A percentile compares a stretch with the other conserved stretches of the same genome.
Evolutionary conservation across 2,113 vertebrate genomes (phyloP).

Genomic region (Perca schrenkii): DNA sequence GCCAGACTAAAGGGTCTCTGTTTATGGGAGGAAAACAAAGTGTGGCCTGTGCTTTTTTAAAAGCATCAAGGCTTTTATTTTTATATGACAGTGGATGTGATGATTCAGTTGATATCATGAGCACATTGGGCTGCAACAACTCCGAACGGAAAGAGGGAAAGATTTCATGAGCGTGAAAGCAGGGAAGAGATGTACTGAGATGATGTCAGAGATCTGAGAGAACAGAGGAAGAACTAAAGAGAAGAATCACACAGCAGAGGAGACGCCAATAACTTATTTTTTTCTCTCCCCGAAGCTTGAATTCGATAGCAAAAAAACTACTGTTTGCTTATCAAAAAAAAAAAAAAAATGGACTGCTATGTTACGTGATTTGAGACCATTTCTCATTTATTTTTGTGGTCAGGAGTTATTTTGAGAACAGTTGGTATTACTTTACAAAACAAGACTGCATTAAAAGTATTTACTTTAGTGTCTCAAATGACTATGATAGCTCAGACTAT

Average conservation of each 20-base stretch:
- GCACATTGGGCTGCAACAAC: background rate
- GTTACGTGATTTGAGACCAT: background rate
- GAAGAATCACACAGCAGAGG: constrained; percentile 17
- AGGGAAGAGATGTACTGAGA: constrained; percentile 25
- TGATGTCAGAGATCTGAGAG: constrained; percentile 44
- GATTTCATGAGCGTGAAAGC: constrained; percentile 29
- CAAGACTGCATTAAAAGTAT: constrained; percentile 13
- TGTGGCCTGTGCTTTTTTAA: constrained; percentile 1
- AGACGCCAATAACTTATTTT: background rate
- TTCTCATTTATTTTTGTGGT: background rate
- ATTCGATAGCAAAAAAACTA: background rate
- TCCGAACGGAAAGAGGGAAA: background rate
- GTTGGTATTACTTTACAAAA: constrained; percentile 12
- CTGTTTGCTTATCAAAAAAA: background rate
- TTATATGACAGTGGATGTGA: constrained; percentile 21
- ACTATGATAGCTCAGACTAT: constrained; percentile 12
- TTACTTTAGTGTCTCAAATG: constrained; percentile 21
- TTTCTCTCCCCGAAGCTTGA: background rate
- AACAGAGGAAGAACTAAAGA: constrained; percentile 24
- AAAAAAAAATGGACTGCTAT: background rate
- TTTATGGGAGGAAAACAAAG: constrained; percentile 35
- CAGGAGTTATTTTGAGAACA: background rate
- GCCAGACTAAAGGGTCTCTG: constrained; percentile 26
- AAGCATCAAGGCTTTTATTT: constrained; percentile 25
- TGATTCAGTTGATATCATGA: constrained; percentile 7